Evolutionary conservation across 2,888 invertebrate species (phyloP), one percentile per base, ranked within the genome.

Genomic region (Argyresthia goedartella): DNA sequence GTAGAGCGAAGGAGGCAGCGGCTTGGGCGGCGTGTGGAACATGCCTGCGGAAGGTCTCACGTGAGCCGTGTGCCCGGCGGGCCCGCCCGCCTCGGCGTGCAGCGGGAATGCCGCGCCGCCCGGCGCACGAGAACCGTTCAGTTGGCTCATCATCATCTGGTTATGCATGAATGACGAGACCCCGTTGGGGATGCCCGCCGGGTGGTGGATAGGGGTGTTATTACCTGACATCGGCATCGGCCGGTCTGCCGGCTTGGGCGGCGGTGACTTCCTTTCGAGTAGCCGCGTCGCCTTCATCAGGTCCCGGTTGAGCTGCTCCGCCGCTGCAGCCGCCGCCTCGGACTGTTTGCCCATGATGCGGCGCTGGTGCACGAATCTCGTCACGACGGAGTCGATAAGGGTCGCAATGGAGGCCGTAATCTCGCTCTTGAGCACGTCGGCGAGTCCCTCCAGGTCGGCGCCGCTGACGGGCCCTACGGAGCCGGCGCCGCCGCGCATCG

Each of bases 391-490:
- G 76, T 98, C 97, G 60, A 98, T 94, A 46, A 96, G 88, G 60
- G 91, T 93, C 14, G 93, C 91, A 46, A 98, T 80, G 1, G 95
- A 95, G 41, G 94, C 90, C 25, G 94, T 92, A 59, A 98, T 93
- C 86, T 98, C 97, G 51, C 91, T 92, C 82, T 98, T 98, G 6
- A 98, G 88, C 52, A 94, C 92, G 67, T 96, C 95, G n/a, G 96
- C 95, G 50, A 98, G 88, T 52, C 94, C 93, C 71, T 96, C 95
- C 8, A 97, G 87, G 67, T 97, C 97, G 4, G 93, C 90, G 11
- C 93, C 93, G 1, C 92, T 90, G 61, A 91, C 90, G 44, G 92
- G 89, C 52, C 89, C 90, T 56, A 91, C 84, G 8, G 92, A 90
- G 54, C 89, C 90, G 33, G 91, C 89, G 60, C 89, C 91, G 64